Conservation (phyloP, 1,140 invertebrate species). For the Chironomus striatipennis region DNA sequence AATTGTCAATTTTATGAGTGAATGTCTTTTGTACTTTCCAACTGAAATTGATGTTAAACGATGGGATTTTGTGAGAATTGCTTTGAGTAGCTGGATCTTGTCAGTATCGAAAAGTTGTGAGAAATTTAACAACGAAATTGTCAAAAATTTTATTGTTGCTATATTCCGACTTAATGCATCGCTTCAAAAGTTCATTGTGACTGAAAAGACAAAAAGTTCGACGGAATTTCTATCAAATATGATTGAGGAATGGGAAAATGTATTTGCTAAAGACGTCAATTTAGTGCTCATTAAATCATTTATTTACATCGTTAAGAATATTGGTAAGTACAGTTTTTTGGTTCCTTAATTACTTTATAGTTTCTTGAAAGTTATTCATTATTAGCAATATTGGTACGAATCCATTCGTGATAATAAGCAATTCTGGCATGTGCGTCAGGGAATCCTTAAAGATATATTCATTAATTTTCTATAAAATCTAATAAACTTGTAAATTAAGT, state of each 20-base stretch:
- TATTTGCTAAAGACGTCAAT: constrained; percentile 46
- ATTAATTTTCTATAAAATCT: not conserved
- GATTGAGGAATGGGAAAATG: constrained; percentile 51
- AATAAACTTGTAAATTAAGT: not conserved
- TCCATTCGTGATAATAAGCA: constrained; percentile 41
- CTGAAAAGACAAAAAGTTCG: constrained; percentile 41
- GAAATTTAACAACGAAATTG: constrained; percentile 40
- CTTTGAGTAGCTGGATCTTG: constrained; percentile 51
- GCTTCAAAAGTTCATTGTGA: constrained; percentile 41
- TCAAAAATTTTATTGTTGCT: constrained; percentile 40
- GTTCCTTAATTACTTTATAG: too few species aligned
- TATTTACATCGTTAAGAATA: constrained; percentile 37
- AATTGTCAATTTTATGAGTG: constrained; percentile 40
- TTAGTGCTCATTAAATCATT: constrained; percentile 42
- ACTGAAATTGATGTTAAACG: constrained; percentile 41
- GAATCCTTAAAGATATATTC: constrained; percentile 32
- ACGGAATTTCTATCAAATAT: constrained; percentile 41
- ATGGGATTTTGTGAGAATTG: constrained; percentile 60
- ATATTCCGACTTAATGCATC: constrained; percentile 44
- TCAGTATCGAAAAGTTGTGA: constrained; percentile 41
- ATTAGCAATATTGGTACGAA: constrained; percentile 22
- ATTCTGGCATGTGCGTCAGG: constrained; percentile 46
- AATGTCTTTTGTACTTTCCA: constrained; percentile 40
- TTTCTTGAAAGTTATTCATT: constrained; percentile 30
- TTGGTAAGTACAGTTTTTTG: constrained; percentile 30